These are phyloP conservation scores for Nymphalis urticae DNA, from an alignment of 2,888 invertebrate species.

Conservation along the genomic window DNA sequence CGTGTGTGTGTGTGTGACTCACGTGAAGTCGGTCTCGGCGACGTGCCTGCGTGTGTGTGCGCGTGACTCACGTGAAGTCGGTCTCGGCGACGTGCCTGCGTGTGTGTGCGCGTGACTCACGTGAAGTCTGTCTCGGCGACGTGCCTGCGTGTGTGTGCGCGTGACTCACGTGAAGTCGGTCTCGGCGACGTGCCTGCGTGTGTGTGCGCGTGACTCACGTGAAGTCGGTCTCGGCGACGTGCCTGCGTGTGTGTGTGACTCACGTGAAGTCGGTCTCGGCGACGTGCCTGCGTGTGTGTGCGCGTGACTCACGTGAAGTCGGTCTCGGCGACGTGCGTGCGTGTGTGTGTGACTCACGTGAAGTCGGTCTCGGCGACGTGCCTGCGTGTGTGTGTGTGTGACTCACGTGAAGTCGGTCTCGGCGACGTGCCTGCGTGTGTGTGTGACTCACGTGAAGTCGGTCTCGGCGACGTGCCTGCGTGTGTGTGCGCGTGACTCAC, in stretches of 20 bases:
- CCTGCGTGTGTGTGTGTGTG: no score
- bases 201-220: background rate
- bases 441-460: slow-evolving; percentile 59
- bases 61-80: slow-evolving; percentile 59
- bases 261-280: no score
- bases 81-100: slow-evolving; percentile 62
- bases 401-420: slow-evolving; percentile 66
- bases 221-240: background rate
- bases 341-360: slow-evolving; percentile 5
- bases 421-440: slow-evolving; percentile 54
- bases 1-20: slow-evolving; percentile 30
- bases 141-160: slow-evolving; percentile 46
- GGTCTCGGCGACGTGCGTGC: slow-evolving; percentile 62
- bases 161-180: slow-evolving; percentile 61
- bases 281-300: background rate
- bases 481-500: slow-evolving; percentile 42
- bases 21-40: no score
- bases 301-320: slow-evolving; percentile 59
- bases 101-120: slow-evolving; percentile 45
- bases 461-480: slow-evolving; percentile 62
- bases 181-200: slow-evolving; percentile 42
- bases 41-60: background rate
- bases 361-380: no score
- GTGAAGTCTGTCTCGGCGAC: slow-evolving; percentile 67
- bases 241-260: background rate